phyloP scores from a whole-genome alignment of 2,113 vertebrate genomes.

The Passer domesticus region DNA sequence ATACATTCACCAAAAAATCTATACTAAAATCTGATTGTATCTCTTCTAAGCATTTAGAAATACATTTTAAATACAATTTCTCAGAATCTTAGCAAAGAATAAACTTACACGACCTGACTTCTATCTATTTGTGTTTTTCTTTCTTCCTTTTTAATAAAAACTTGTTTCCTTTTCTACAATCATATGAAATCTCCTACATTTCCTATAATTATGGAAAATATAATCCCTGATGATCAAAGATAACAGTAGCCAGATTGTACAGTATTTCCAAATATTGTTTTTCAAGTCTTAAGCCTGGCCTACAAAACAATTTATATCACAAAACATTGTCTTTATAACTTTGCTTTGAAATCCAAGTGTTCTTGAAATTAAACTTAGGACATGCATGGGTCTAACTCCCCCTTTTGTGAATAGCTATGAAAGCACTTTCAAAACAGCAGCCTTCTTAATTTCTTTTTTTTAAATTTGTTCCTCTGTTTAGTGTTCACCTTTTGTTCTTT shows the following conservation, averaged over 20 bases:
- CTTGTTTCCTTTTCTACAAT: not conserved
- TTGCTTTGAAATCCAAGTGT: not conserved
- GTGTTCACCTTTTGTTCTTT: not conserved
- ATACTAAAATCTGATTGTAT: not conserved
- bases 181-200: not conserved
- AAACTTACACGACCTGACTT: not conserved
- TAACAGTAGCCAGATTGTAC: not conserved
- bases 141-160: not conserved
- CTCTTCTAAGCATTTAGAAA: not conserved
- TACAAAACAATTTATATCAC: not conserved
- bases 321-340: not conserved
- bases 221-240: not conserved
- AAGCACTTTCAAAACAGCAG: not conserved
- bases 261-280: not conserved
- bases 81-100: not conserved
- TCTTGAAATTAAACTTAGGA: not conserved
- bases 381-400: not conserved
- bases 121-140: not conserved
- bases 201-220: not conserved
- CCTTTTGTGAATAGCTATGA: not conserved
- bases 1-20: not conserved
- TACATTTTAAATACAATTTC: not conserved
- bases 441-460: not conserved
- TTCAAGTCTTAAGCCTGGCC: not conserved
- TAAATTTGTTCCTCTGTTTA: not conserved